Percentiles rank a stretch among this genome's conserved stretches.
Evolutionary conservation across 2,888 invertebrate species (phyloP).

Genomic region (Oxycera nigricornis): DNA sequence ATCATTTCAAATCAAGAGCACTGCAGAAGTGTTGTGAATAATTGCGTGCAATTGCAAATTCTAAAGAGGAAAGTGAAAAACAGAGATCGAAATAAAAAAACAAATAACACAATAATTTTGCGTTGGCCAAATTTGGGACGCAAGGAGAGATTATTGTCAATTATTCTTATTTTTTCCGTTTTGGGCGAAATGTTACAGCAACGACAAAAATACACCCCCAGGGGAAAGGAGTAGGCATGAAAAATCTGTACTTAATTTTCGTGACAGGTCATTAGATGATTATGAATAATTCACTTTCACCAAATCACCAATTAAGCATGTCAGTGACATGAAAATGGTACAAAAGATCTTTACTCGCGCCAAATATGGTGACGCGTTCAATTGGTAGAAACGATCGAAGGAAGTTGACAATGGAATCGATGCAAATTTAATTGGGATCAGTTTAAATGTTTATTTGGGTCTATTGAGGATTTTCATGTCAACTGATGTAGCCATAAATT

Average conservation of each 20-base stretch:
- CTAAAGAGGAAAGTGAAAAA: slow-evolving; percentile 18
- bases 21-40: neutral
- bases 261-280: neutral
- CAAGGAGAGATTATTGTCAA: slow-evolving; percentile 2
- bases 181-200: neutral
- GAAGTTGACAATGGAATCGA: neutral
- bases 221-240: neutral
- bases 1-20: slow-evolving; percentile 9
- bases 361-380: neutral
- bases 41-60: slow-evolving; percentile 17
- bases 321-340: neutral
- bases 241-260: neutral
- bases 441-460: neutral
- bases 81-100: neutral
- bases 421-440: neutral
- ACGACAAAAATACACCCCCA: neutral
- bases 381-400: slow-evolving; percentile 5
- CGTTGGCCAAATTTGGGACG: slow-evolving; percentile 11
- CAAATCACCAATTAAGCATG: neutral
- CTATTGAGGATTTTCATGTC: neutral
- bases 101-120: neutral
- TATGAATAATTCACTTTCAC: slow-evolving; percentile 29
- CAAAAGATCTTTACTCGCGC: neutral
- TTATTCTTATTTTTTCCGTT: neutral
- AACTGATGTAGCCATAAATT: neutral